Evolutionary conservation across 2,113 vertebrate species (phyloP), one percentile per base, ranked within the genome.

Genomic region (Saccopteryx bilineata): DNA sequence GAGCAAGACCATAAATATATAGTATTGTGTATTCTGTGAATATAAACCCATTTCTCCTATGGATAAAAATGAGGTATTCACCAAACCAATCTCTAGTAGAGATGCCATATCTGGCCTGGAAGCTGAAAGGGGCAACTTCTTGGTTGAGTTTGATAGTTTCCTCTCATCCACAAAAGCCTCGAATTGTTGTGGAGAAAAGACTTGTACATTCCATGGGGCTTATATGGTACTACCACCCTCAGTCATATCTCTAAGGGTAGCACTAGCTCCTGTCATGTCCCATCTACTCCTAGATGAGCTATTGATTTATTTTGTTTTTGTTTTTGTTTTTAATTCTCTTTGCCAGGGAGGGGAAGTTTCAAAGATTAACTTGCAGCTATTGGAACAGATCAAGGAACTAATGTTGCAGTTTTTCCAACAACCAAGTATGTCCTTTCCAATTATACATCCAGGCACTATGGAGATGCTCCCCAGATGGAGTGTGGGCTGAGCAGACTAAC

Each of bases 121-220:
- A 46, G 14, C 39, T 88, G 10, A 72, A 76, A 71, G 6, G 26
- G 17, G 33, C 7, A 50, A 80, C 17, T 60, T 80, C 21, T 50
- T 54, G 26, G 10, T 3, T 92, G 56, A 72, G 6, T 56, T 81
- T 72, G 69, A 83, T 74, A 83, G 18, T 6, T 1, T 68, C 6
- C 18, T 65, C 21, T 65, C 61, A 19, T 7, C 17, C 5, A 54
- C 12, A 23, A 56, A 81, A 84, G 7, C 9, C 26, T 66, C 26
- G 78, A 23, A 85, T n/a, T 76, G 91, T 89, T 85, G 48, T 69
- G 50, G 17, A 85, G 66, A 48, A 89, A 94, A 72, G n/a, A n/a
- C 8, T 60, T 80, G 24, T 58, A 13, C 72, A 68, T 54, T 87
- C 71, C 68, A 9, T 66, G 48, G 11, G 23, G 1, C 8, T 75